Conservation (phyloP, 2,113 vertebrate species). For the Myotis brandtii region DNA sequence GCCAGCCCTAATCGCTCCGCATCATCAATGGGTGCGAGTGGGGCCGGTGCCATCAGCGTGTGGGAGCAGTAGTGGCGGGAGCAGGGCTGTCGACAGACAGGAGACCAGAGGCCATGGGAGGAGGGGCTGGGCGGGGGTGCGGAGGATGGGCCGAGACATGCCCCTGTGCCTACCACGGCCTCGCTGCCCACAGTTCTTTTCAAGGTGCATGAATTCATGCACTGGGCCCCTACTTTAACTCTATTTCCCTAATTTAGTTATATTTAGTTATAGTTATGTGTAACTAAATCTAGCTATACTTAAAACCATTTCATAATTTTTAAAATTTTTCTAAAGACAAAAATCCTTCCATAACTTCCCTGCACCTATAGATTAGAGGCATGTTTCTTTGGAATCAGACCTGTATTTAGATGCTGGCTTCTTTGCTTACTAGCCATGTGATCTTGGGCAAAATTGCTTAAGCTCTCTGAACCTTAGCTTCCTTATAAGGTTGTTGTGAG, state of each 20-base stretch:
- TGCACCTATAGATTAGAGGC: not conserved
- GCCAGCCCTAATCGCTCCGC: too few relatives aligned
- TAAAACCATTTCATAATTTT: not conserved
- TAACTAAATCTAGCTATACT: not conserved
- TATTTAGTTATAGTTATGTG: not conserved
- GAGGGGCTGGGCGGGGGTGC: too few relatives aligned
- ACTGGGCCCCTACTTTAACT: not conserved
- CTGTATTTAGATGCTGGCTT: not conserved
- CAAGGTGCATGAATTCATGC: too few relatives aligned
- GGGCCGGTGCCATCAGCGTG: too few relatives aligned
- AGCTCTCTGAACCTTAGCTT: not conserved
- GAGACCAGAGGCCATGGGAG: too few relatives aligned
- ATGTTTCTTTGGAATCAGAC: conserved; percentile 4
- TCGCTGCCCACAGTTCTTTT: too few relatives aligned
- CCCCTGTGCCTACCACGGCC: too few relatives aligned
- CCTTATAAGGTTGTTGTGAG: not conserved
- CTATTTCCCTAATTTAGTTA: not conserved
- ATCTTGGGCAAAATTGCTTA: not conserved
- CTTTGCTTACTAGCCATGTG: not conserved
- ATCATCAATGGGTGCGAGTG: too few relatives aligned
- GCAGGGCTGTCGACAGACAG: too few relatives aligned
- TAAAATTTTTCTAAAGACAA: not conserved
- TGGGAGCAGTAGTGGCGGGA: too few relatives aligned
- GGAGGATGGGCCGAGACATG: too few relatives aligned
- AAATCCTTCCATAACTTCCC: not conserved